phyloP scores from a whole-genome alignment of 2,113 vertebrate species.

The Callithrix jacchus region DNA sequence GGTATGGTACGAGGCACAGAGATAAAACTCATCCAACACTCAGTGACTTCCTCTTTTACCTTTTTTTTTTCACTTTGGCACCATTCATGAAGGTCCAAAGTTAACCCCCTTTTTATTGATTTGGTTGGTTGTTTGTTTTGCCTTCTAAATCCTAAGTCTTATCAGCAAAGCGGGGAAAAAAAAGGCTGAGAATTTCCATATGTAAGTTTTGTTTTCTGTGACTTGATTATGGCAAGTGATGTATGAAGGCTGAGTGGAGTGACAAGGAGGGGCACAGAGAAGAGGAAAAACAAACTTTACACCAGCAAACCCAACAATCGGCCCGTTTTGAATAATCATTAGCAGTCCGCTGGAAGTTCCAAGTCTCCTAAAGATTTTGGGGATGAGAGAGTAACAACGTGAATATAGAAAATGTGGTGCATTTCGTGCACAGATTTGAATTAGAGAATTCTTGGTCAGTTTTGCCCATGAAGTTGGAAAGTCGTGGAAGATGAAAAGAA shows the following conservation, averaged over 20 bases:
- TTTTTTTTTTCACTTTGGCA: neutral
- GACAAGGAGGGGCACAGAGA: neutral
- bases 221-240: slow-evolving; percentile 45
- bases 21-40: too few species aligned
- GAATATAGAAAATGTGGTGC: slow-evolving; percentile 49
- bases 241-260: neutral
- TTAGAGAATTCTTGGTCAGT: neutral
- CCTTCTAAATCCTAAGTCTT: slow-evolving; percentile 35
- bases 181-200: slow-evolving; percentile 49
- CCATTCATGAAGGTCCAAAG: neutral
- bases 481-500: neutral
- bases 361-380: neutral
- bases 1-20: neutral
- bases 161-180: slow-evolving; percentile 26
- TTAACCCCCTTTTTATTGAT: neutral
- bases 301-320: neutral
- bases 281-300: neutral
- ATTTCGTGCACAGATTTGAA: slow-evolving; percentile 50
- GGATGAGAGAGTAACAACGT: neutral
- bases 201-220: slow-evolving; percentile 37
- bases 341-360: slow-evolving; percentile 24
- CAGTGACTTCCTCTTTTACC: neutral
- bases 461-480: neutral
- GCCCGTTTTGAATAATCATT: slow-evolving; percentile 40
- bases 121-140: slow-evolving; percentile 57